Evolutionary conservation across 1,140 invertebrate genomes (phyloP).

Genomic region (Pseudomyrmex cubaensis): DNA sequence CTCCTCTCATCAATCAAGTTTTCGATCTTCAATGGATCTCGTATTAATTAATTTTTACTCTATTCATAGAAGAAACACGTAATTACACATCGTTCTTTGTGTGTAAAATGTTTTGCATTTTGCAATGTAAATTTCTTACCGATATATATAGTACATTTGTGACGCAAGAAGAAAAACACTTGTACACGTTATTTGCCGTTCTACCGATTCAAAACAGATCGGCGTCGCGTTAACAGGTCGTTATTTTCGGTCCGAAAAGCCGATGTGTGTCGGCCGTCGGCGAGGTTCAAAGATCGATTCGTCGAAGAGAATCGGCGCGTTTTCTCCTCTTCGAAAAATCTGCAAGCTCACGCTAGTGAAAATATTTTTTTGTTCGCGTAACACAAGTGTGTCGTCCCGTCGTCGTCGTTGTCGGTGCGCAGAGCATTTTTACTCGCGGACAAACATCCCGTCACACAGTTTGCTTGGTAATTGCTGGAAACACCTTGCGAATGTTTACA

Average conservation of each 20-base stretch:
- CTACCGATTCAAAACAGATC: conserved; percentile 59
- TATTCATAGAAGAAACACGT: not conserved
- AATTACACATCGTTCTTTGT: not conserved
- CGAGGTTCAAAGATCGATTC: conserved; percentile 59
- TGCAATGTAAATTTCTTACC: not conserved
- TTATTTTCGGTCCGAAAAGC: conserved; percentile 30
- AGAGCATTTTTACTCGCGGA: conserved; percentile 73
- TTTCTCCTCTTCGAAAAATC: conserved; percentile 62
- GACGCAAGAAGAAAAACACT: not conserved
- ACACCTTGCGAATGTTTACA: conserved; percentile 81
- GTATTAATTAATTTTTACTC: conserved; percentile 22
- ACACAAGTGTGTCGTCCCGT: conserved; percentile 48
- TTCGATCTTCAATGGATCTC: too few relatives aligned
- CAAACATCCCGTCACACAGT: conserved; percentile 73
- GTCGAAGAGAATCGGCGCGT: conserved; percentile 61
- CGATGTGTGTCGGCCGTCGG: conserved; percentile 52
- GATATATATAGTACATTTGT: not conserved
- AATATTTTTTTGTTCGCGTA: conserved; percentile 66
- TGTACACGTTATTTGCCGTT: not conserved
- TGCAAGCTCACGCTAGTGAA: conserved; percentile 76
- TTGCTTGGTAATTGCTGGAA: conserved; percentile 81
- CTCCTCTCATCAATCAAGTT: too few relatives aligned
- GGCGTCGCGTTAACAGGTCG: conserved; percentile 52
- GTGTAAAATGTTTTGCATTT: not conserved
- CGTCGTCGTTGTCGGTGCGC: conserved; percentile 27